Evolutionary conservation across 1,140 invertebrate genomes (phyloP), one percentile per base, ranked within the genome.

Genomic region (Carcinoscorpius rotundicauda): DNA sequence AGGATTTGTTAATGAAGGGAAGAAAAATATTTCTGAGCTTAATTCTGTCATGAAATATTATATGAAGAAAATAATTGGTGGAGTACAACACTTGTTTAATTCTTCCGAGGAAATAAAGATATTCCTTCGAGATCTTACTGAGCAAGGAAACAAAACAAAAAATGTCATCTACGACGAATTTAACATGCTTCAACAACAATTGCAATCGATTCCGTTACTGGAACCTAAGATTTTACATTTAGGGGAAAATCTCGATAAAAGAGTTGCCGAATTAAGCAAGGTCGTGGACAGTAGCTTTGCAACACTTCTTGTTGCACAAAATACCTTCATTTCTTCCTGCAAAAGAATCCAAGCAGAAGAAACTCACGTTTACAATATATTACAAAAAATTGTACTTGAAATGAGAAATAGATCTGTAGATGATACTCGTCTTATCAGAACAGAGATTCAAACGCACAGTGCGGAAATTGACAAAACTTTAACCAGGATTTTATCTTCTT

Each of bases 271-370:
- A 9, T 51, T 75, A 6, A 70, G 71, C 49, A 69, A 63, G 29
- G 76, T 75, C 53, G 67, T 81, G 5, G 76, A 80, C 65, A 66
- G 67, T 8, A 77, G 76, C 65, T 77, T 81, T 71, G 75, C 84
- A 71, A 81, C 78, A 69, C 74, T 84, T n/a, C 71, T 82, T 48
- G 73, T 80, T 6, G 76, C 78, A 29, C 83, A 85, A 73, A 81
- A 82, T 63, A 75, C 79, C 58, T 83, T 84, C 70, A 72, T 83
- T 50, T 80, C 82, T 69, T 81, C 80, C 10, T 84, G 82, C 71
- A 80, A 83, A 71, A 73, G 79, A 55, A 78, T 83, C 49, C 82
- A 84, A 70, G 77, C 79, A 58, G 80, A 83, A 69, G 82, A 83
- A 66, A 79, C 81, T 2, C 78, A 81, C 70, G 78, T 84, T 5